Conservation (phyloP, 2,113 vertebrate genomes). For the Alaudala cheleensis region DNA sequence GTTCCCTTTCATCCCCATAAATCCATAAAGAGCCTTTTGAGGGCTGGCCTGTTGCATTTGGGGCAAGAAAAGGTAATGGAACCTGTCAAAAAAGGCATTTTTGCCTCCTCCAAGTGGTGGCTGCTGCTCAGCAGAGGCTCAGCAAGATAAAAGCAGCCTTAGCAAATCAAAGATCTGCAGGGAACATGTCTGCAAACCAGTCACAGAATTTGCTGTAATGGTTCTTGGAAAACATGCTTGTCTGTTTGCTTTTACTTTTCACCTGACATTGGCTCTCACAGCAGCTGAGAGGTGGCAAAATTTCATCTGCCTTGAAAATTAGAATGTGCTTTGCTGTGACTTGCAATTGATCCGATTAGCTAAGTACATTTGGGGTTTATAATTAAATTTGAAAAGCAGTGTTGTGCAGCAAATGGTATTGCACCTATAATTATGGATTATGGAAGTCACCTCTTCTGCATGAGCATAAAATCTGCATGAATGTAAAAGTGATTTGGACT, state of each 20-base stretch:
- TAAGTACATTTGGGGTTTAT: constrained; percentile 39
- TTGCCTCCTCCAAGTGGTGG: neutral
- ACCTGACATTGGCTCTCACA: constrained; percentile 29
- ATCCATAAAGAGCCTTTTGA: neutral
- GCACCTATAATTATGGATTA: constrained; percentile 17
- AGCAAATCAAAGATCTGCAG: constrained; percentile 52
- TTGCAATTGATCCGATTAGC: constrained; percentile 68
- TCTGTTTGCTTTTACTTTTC: constrained; percentile 58
- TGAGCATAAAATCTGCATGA: neutral
- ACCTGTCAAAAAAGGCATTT: neutral
- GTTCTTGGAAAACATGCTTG: constrained; percentile 32
- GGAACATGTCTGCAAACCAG: constrained; percentile 41
- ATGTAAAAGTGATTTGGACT: neutral
- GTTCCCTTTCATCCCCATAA: neutral
- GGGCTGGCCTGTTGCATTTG: neutral
- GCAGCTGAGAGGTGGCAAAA: constrained; percentile 65
- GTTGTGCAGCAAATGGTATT: neutral
- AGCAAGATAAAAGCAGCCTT: constrained; percentile 44
- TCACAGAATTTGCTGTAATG: constrained; percentile 36
- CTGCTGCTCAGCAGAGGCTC: constrained; percentile 7
- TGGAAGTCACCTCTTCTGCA: neutral
- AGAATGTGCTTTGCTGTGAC: constrained; percentile 61
- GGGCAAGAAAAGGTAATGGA: neutral
- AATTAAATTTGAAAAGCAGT: constrained; percentile 52
- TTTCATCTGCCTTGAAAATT: constrained; percentile 69